phyloP scores from a whole-genome alignment of 2,888 invertebrate species.

The Lamproptera curius region DNA sequence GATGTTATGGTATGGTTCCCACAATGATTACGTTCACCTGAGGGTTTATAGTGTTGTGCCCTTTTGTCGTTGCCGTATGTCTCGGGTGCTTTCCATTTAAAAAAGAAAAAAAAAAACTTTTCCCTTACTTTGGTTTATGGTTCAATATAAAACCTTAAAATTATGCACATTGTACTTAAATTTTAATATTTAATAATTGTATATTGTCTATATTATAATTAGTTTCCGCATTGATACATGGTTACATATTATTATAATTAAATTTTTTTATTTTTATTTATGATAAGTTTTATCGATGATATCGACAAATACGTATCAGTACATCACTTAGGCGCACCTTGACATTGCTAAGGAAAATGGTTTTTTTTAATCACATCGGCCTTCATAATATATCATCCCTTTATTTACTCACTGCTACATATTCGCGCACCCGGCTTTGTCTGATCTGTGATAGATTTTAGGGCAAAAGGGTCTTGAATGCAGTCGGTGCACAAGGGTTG shows the following conservation, averaged over 20 bases:
- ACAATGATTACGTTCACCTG: slow-evolving; percentile 75
- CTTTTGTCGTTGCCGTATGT: too few species aligned
- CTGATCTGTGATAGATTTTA: slow-evolving; percentile 41
- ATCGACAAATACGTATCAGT: slow-evolving; percentile 28
- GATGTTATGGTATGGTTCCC: slow-evolving; percentile 67
- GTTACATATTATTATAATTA: too few species aligned
- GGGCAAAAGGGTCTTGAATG: slow-evolving; percentile 48
- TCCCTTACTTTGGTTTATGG: too few species aligned
- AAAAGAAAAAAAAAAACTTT: too few species aligned
- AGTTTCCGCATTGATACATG: too few species aligned
- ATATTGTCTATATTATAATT: too few species aligned
- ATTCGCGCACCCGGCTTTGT: slow-evolving; percentile 68
- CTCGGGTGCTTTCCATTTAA: too few species aligned
- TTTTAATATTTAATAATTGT: too few species aligned
- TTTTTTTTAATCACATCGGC: slow-evolving; percentile 71
- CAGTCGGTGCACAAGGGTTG: slow-evolving; percentile 32
- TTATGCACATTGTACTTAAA: slow-evolving; percentile 5
- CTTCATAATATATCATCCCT: slow-evolving; percentile 75
- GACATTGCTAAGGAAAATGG: slow-evolving; percentile 69
- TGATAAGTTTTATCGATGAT: slow-evolving; percentile 6
- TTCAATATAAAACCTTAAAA: background rate
- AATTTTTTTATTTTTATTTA: too few species aligned
- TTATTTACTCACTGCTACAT: slow-evolving; percentile 70
- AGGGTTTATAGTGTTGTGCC: slow-evolving; percentile 36
- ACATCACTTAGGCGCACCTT: slow-evolving; percentile 68